phyloP scores from a whole-genome alignment of 2,113 vertebrate genomes.

The Cyprinus carpio region DNA sequence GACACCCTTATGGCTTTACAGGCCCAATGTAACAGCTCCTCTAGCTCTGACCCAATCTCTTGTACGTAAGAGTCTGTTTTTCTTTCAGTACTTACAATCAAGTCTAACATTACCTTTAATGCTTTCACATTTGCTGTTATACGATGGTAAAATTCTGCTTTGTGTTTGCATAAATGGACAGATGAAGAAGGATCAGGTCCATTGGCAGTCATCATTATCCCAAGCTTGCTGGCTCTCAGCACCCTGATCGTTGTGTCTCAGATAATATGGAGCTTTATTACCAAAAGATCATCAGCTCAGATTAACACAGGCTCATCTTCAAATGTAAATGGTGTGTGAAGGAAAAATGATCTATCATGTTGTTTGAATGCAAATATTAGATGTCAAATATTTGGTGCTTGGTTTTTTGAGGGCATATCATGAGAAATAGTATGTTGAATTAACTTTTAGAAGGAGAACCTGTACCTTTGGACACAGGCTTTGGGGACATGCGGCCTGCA shows the following conservation, averaged over 20 bases:
- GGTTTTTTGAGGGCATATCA: neutral
- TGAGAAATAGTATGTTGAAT: constrained; percentile 13
- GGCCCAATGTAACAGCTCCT: constrained; percentile 55
- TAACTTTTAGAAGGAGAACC: constrained; percentile 45
- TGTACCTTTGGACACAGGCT: neutral
- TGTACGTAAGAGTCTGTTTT: constrained; percentile 55
- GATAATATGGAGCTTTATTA: constrained; percentile 69
- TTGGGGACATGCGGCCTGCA: constrained; percentile 22
- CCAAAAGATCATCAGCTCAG: constrained; percentile 41
- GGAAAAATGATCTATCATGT: neutral
- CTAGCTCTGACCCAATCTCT: constrained; percentile 47
- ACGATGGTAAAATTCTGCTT: neutral
- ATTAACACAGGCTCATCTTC: neutral
- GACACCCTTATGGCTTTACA: constrained; percentile 55
- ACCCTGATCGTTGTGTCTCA: constrained; percentile 64
- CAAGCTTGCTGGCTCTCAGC: constrained; percentile 65
- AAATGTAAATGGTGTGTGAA: constrained; percentile 52
- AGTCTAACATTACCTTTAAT: neutral
- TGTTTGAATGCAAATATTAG: neutral
- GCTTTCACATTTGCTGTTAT: neutral
- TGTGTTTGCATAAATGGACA: constrained; percentile 52
- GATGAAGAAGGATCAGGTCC: constrained; percentile 60
- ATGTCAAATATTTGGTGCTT: neutral
- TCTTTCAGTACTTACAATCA: neutral
- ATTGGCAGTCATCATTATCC: constrained; percentile 69